Base-by-base conservation (phyloP, 2,113 vertebrate species). In the Coracopsis vasa region DNA sequence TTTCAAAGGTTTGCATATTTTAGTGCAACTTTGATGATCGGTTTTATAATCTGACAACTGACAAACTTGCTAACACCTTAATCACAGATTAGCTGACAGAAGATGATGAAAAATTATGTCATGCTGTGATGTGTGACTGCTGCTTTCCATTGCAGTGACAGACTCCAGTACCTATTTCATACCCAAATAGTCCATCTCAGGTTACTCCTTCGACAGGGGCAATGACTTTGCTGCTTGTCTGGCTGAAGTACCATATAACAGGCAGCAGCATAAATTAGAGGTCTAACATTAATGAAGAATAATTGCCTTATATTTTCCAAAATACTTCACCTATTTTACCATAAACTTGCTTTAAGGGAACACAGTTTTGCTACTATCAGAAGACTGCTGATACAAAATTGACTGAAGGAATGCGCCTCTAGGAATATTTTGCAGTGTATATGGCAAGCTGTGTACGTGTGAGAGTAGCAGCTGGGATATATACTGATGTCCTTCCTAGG, bases 41-140 rank as follows among this genome's bases (percentile, higher is more conserved):
- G 74, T 77, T 96, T 96, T 95, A 96, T 35, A 90, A 92, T 54
- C 79, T 83, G 93, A 73, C 85, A 92, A 94, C 80, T 92, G 87
- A 95, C 81, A 86, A 83, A 88, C 67, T 44, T 91, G 54, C 78
- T 93, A 96, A 93, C 74, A 87, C 53, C 18, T 94, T 94, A 88
- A 96, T 95, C 90, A 93, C 64, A 73, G 48, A 58, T 93, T 39
- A 73, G 48, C 50, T 93, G 79, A 74, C 87, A 94, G 81, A 69
- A 48, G 58, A 94, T 88, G 62, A 80, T 92, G 85, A 97, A 91
- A 80, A 96, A 95, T 83, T 90, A 92, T 93, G 90, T 94, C 94
- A 86, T 53, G 42, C 28, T 69, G 31, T 90, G 79, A 94, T 86
- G 79, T 82, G 80, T 80, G 79, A 85, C 74, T 92, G 41, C 20